phyloP scores from a whole-genome alignment of 2,888 invertebrate genomes.

The Dasysyrphus albostriatus region DNA sequence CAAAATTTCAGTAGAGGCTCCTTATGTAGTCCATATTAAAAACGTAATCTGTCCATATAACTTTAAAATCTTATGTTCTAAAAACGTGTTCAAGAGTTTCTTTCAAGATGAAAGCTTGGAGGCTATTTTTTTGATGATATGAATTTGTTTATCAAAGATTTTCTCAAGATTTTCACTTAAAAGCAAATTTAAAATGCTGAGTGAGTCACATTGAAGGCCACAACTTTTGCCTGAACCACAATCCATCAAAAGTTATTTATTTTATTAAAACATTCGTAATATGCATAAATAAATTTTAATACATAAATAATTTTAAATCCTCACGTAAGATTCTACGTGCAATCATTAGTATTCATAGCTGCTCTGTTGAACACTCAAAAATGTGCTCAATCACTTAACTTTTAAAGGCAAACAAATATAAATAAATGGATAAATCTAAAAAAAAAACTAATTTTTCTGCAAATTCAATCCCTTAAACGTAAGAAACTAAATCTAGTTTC shows the following conservation, averaged over 20 bases:
- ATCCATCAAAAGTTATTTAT: not conserved
- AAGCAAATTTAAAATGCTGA: not conserved
- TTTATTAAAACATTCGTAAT: not conserved
- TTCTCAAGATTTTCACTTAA: not conserved
- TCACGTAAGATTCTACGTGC: not conserved
- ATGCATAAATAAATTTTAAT: too few relatives aligned
- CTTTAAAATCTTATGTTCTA: too few relatives aligned
- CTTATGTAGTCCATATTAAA: too few relatives aligned
- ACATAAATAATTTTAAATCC: not conserved
- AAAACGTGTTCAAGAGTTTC: too few relatives aligned
- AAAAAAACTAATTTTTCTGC: slow-evolving; percentile 2
- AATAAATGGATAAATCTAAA: not conserved
- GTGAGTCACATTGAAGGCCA: not conserved
- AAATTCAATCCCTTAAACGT: slow-evolving; percentile 37
- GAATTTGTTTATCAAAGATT: too few relatives aligned
- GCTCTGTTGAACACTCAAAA: slow-evolving; percentile 10
- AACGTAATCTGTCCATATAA: too few relatives aligned
- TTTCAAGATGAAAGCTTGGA: too few relatives aligned
- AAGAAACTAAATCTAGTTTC: slow-evolving; percentile 30
- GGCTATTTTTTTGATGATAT: too few relatives aligned
- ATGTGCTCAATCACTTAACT: slow-evolving; percentile 22
- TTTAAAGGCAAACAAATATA: not conserved
- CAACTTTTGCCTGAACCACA: too few relatives aligned
- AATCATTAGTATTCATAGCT: slow-evolving; percentile 29
- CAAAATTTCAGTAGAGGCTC: too few relatives aligned